phyloP scores from a whole-genome alignment of 1,140 invertebrate species.

The Alviniconcha marisindica region DNA sequence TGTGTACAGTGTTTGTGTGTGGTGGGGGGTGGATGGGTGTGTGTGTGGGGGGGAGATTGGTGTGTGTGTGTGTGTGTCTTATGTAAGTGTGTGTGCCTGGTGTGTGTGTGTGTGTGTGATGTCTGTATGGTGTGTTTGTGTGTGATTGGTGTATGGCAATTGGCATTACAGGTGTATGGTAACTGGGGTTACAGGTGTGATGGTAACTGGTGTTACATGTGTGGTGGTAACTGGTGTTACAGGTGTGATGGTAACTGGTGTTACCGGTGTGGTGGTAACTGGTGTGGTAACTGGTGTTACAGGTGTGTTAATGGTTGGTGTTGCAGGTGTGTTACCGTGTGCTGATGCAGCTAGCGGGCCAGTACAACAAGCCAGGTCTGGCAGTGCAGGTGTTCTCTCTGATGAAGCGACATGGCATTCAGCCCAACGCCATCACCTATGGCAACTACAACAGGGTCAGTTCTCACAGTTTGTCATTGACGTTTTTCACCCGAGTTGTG shows the following conservation, averaged over 20 bases:
- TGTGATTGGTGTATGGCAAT: no score
- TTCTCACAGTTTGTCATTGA: neutral
- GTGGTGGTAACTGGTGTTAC: neutral
- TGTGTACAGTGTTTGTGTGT: no score
- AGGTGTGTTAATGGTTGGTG: neutral
- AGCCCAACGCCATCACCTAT: conserved; percentile 98
- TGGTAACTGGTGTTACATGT: neutral
- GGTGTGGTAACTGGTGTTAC: conserved; percentile 80
- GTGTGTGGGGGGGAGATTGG: no score
- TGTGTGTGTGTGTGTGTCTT: no score
- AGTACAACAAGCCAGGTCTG: conserved; percentile 93
- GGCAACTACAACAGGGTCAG: conserved; percentile 86
- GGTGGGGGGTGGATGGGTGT: no score
- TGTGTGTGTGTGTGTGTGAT: no score
- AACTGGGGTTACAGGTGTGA: no score
- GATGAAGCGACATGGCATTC: conserved; percentile 95
- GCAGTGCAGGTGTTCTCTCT: conserved; percentile 96
- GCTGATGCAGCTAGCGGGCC: conserved; percentile 98
- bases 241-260: neutral
- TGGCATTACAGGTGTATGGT: no score
- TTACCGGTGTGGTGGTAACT: neutral
- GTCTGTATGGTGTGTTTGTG: no score
- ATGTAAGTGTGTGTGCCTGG: no score
- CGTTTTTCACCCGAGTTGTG: neutral
- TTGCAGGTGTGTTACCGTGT: conserved; percentile 95